Percentiles rank a stretch among this genome's conserved stretches.
Conservation (phyloP, 2,888 invertebrate species). For the Rhyacophila evoluta region DNA sequence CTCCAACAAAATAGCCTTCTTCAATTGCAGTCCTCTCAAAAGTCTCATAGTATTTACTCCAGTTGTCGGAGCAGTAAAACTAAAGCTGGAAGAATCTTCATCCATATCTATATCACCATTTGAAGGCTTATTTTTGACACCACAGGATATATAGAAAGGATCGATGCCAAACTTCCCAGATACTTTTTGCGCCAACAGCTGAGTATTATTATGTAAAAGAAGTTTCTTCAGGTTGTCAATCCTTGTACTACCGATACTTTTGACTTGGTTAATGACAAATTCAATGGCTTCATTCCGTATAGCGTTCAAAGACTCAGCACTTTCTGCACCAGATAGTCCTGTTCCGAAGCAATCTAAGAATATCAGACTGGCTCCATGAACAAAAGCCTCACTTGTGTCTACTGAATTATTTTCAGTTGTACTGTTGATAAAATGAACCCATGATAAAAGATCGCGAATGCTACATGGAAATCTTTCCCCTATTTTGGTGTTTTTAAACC, state of each 20-base stretch:
- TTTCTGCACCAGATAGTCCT: conserved; percentile 80
- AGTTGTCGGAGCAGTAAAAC: conserved; percentile 83
- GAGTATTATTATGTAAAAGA: conserved; percentile 60
- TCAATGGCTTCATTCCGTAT: conserved; percentile 68
- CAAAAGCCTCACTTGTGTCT: conserved; percentile 76
- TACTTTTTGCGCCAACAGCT: conserved; percentile 61
- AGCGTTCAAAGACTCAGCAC: conserved; percentile 65
- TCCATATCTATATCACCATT: too few species aligned
- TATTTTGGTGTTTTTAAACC: conserved; percentile 78
- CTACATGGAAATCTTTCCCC: conserved; percentile 86
- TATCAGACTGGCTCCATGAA: conserved; percentile 92
- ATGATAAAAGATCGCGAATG: conserved; percentile 91
- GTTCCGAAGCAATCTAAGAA: conserved; percentile 93
- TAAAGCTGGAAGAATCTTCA: conserved; percentile 66
- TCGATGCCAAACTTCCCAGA: conserved; percentile 76
- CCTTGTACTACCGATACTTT: conserved; percentile 62
- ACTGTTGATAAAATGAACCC: conserved; percentile 90
- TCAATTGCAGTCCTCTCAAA: conserved; percentile 88
- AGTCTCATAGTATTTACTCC: conserved; percentile 85
- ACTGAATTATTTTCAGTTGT: conserved; percentile 65
- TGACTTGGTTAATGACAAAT: conserved; percentile 71
- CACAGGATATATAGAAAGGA: conserved; percentile 80
- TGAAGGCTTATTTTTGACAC: conserved; percentile 57
- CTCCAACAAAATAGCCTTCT: conserved; percentile 94
- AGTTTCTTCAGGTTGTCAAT: conserved; percentile 60